Conservation (phyloP, 2,888 invertebrate species). For the Nomada hirtipes region DNA sequence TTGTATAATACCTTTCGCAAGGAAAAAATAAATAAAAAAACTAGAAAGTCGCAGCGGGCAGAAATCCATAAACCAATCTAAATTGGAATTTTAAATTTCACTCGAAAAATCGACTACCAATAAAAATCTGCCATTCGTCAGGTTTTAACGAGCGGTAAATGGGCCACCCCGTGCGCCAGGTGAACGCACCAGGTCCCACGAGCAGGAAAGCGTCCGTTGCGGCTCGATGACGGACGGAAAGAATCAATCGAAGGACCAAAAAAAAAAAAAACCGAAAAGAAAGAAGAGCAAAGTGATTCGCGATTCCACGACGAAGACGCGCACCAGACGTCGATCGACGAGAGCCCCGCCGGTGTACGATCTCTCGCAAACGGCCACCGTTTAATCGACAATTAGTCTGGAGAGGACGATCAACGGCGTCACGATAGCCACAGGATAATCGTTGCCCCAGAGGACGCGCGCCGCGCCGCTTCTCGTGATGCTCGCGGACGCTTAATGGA, state of each 20-base stretch:
- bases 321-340: slow-evolving; percentile 39
- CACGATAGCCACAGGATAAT: slow-evolving; percentile 45
- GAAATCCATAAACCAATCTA: too few relatives aligned
- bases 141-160: slow-evolving; percentile 57
- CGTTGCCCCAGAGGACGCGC: slow-evolving; percentile 31
- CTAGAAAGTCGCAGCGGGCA: too few relatives aligned
- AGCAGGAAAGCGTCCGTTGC: slow-evolving; percentile 63
- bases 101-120: not conserved
- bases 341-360: slow-evolving; percentile 27
- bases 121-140: slow-evolving; percentile 1
- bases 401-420: slow-evolving; percentile 43
- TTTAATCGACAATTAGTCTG: slow-evolving; percentile 62
- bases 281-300: slow-evolving; percentile 58
- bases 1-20: too few relatives aligned
- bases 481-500: slow-evolving; percentile 56
- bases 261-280: not conserved
- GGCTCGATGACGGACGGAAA: not conserved
- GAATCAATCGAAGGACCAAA: not conserved
- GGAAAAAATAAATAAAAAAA: too few relatives aligned
- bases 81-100: not conserved
- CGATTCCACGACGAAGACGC: slow-evolving; percentile 62
- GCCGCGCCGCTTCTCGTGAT: slow-evolving; percentile 13
- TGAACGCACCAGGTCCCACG: slow-evolving; percentile 59
- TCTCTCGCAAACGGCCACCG: slow-evolving; percentile 48
- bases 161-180: slow-evolving; percentile 67